A percentile compares a stretch with the other conserved stretches of the same genome.
Conservation (phyloP, 2,797 vertebrate species). For the Rhynchotus rufescens region DNA sequence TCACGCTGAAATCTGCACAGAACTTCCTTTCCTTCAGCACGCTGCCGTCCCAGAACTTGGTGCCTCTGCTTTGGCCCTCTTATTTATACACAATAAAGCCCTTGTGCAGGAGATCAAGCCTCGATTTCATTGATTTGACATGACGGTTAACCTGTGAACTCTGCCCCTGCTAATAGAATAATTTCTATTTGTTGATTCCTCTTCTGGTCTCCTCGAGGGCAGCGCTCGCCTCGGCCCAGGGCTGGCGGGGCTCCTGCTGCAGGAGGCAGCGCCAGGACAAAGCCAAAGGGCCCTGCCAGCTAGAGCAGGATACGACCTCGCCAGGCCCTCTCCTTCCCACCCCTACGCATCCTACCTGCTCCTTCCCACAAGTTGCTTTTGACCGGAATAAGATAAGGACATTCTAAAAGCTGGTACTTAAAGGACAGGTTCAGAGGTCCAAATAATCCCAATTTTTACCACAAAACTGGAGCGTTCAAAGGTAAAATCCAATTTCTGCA, state of each 20-base stretch:
- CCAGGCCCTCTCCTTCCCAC: neutral
- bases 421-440: neutral
- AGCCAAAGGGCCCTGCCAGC: neutral
- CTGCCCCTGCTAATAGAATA: conserved; percentile 62
- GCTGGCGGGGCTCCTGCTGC: conserved; percentile 35
- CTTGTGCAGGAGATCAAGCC: conserved; percentile 66
- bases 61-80: conserved; percentile 49
- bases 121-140: conserved; percentile 70
- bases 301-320: neutral
- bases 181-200: conserved; percentile 70
- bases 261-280: neutral
- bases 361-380: neutral
- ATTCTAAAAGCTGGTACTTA: neutral
- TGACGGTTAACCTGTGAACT: conserved; percentile 66
- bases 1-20: neutral
- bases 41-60: conserved; percentile 38
- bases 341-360: neutral
- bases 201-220: conserved; percentile 22
- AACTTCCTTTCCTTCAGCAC: conserved; percentile 36
- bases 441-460: conserved; percentile 1
- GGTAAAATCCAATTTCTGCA: conserved; percentile 10
- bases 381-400: neutral
- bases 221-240: neutral
- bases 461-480: conserved; percentile 23
- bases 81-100: conserved; percentile 61